Evolutionary conservation across 92 coral and sea anemone species (phyloP).

Genomic region (Isaurus tuberculatus): DNA sequence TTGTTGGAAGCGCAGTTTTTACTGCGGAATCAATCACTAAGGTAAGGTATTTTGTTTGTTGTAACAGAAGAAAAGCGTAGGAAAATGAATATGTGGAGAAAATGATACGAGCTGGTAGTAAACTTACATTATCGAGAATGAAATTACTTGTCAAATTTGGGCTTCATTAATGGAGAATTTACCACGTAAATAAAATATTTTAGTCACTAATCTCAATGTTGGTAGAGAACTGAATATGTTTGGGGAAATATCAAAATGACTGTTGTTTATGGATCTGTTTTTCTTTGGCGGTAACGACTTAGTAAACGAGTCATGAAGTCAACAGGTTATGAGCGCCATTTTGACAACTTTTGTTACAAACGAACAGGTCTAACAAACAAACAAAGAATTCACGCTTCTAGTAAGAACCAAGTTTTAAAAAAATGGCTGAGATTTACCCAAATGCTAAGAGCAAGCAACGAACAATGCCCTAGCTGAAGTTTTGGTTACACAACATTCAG

Average conservation of each 20-base stretch:
- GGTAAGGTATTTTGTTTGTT: slow-evolving; percentile 6
- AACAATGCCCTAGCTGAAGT: no score
- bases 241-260: neutral
- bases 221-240: neutral
- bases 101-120: neutral
- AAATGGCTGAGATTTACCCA: no score
- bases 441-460: no score
- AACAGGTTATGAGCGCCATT: slow-evolving; percentile 22
- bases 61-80: neutral
- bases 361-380: slow-evolving; percentile 36
- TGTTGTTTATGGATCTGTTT: neutral
- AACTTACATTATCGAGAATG: neutral
- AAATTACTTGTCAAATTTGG: neutral
- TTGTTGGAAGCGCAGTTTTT: slow-evolving; percentile 43
- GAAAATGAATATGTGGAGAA: neutral
- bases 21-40: slow-evolving; percentile 37
- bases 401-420: neutral
- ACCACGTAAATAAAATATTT: neutral
- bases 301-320: neutral
- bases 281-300: neutral
- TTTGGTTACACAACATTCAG: no score
- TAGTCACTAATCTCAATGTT: neutral
- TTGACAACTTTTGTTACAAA: slow-evolving; percentile 7
- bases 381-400: neutral
- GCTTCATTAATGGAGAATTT: neutral